Evolutionary conservation across 2,888 invertebrate genomes (phyloP).

Genomic region (Tinea semifulvella): DNA sequence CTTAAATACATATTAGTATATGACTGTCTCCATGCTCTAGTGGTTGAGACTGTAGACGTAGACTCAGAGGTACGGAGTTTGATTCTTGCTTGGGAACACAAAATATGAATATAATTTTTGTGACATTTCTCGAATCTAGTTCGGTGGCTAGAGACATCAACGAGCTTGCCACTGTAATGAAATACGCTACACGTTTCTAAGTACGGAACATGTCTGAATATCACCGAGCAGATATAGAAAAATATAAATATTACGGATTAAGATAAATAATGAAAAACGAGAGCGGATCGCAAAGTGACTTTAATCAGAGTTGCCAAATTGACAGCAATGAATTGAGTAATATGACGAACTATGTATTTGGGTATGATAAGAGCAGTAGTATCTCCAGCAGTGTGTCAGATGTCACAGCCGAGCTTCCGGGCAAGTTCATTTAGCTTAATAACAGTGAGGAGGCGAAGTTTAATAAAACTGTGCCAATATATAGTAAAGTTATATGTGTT

Average conservation of each 20-base stretch:
- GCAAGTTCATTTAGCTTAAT: constrained; percentile 47
- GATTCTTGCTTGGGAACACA: too few relatives aligned
- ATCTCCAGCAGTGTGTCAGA: constrained; percentile 40
- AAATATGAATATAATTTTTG: too few relatives aligned
- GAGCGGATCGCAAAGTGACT: constrained; percentile 39
- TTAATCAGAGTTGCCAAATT: constrained; percentile 48
- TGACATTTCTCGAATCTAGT: too few relatives aligned
- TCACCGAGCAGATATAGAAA: constrained; percentile 58
- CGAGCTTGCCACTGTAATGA: too few relatives aligned
- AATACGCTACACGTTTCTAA: constrained; percentile 39
- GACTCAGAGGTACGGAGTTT: too few relatives aligned
- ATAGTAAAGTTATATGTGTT: too few relatives aligned
- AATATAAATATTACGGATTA: constrained; percentile 58
- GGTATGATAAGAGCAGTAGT: constrained; percentile 49
- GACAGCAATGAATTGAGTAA: constrained; percentile 58
- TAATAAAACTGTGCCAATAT: constrained; percentile 28
- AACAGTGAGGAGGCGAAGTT: constrained; percentile 46
- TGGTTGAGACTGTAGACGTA: too few relatives aligned
- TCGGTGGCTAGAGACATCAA: too few relatives aligned
- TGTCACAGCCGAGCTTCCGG: constrained; percentile 23
- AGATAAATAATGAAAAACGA: constrained; percentile 55
- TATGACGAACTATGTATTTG: constrained; percentile 54
- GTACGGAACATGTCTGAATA: constrained; percentile 57
- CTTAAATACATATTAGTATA: too few relatives aligned
- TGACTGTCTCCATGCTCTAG: too few relatives aligned